phyloP scores from a whole-genome alignment of 2,888 invertebrate species.

The Lasioglossum malachurum region DNA sequence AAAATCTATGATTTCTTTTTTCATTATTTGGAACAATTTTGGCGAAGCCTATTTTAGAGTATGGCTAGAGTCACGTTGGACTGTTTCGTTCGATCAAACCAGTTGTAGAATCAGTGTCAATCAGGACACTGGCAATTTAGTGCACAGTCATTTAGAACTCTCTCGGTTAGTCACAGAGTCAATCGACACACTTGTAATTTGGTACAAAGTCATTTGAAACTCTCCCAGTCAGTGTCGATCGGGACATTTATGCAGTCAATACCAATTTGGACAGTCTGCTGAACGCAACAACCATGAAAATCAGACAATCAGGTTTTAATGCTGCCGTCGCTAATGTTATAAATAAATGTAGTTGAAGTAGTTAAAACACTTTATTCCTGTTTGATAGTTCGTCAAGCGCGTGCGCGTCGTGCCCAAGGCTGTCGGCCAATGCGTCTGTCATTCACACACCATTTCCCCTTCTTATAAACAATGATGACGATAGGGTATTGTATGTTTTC shows the following conservation, averaged over 20 bases:
- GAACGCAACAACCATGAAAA: neutral
- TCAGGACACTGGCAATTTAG: conserved; percentile 3
- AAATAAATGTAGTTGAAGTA: neutral
- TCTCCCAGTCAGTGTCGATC: neutral
- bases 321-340: neutral
- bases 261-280: neutral
- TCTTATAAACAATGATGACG: neutral
- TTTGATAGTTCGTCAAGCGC: neutral
- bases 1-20: no score
- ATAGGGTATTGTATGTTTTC: neutral
- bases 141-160: neutral
- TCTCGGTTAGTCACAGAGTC: neutral
- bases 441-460: neutral
- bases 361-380: no score
- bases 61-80: no score
- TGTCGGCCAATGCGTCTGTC: neutral
- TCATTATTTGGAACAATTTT: no score
- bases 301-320: neutral
- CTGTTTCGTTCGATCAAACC: neutral
- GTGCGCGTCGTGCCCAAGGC: neutral
- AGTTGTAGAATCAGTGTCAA: neutral
- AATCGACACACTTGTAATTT: conserved; percentile 3
- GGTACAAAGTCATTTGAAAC: conserved; percentile 3
- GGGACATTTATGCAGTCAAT: neutral
- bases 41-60: neutral